Evolutionary conservation across 2,113 vertebrate species (phyloP).

Genomic region (Ammospiza caudacuta): DNA sequence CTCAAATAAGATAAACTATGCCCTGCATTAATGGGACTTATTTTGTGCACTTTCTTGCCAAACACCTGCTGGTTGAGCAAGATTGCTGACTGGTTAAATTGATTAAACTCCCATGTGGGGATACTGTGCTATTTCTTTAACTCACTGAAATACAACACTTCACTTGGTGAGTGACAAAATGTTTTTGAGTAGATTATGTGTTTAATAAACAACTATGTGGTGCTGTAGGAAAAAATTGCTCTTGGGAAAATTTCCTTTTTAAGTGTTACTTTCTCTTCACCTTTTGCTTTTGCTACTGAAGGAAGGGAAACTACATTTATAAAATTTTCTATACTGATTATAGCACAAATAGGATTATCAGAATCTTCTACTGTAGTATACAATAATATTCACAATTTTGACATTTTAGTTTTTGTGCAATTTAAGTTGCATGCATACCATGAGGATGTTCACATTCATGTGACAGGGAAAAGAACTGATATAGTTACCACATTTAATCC

Average conservation of each 20-base stretch:
- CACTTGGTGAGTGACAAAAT: background rate
- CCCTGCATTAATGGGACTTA: background rate
- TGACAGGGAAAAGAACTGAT: background rate
- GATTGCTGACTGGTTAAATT: conserved; percentile 1
- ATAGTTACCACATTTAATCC: background rate
- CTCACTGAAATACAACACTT: background rate
- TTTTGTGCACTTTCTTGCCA: conserved; percentile 24
- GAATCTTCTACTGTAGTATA: background rate
- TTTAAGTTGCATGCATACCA: background rate
- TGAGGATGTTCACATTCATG: background rate
- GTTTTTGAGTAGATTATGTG: background rate
- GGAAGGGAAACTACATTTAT: background rate
- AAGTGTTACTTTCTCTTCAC: background rate
- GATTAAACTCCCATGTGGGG: conserved; percentile 19
- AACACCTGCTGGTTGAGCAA: conserved; percentile 40
- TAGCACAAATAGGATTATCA: background rate
- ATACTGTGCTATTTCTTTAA: background rate
- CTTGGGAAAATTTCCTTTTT: background rate
- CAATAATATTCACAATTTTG: background rate
- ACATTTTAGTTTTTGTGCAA: background rate
- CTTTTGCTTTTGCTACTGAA: background rate
- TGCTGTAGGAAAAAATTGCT: background rate
- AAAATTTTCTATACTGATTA: background rate
- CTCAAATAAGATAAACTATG: conserved; percentile 29
- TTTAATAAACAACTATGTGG: background rate